A percentile compares a stretch with the other conserved stretches of the same genome.
Evolutionary conservation across 2,113 vertebrate species (phyloP).

Genomic region (Tragelaphus scriptus): DNA sequence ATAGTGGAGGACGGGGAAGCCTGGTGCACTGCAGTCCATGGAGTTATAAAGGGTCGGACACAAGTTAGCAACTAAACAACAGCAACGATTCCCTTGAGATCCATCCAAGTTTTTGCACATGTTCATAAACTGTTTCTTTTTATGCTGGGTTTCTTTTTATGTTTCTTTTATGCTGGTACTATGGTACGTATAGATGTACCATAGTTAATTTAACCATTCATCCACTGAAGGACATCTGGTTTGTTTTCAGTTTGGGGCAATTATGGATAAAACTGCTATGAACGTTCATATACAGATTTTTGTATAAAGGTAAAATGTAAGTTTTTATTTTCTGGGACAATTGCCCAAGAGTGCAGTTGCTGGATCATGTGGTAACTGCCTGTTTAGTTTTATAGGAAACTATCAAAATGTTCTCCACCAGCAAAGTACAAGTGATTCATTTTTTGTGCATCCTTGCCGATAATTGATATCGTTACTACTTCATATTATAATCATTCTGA

Average conservation of each 20-base stretch:
- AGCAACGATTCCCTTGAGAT: background rate
- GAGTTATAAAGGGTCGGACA: background rate
- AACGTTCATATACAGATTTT: background rate
- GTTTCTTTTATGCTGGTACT: background rate
- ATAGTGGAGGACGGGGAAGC: background rate
- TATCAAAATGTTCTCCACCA: background rate
- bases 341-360: background rate
- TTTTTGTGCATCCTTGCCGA: background rate
- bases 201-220: background rate
- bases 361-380: background rate
- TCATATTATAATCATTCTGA: background rate
- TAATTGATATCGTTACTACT: background rate
- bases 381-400: conserved; percentile 10
- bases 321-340: background rate
- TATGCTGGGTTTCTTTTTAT: background rate
- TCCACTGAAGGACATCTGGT: background rate
- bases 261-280: background rate
- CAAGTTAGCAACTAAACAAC: background rate
- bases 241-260: background rate
- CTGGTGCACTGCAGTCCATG: background rate
- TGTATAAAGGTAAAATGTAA: background rate
- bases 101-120: background rate
- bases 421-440: background rate
- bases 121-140: background rate
- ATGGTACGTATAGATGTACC: background rate